A percentile compares a stretch with the other conserved stretches of the same genome.
These are phyloP conservation scores for Macquaria ambigua DNA, from an alignment of 2,113 vertebrate species.

Conservation along the genomic window DNA sequence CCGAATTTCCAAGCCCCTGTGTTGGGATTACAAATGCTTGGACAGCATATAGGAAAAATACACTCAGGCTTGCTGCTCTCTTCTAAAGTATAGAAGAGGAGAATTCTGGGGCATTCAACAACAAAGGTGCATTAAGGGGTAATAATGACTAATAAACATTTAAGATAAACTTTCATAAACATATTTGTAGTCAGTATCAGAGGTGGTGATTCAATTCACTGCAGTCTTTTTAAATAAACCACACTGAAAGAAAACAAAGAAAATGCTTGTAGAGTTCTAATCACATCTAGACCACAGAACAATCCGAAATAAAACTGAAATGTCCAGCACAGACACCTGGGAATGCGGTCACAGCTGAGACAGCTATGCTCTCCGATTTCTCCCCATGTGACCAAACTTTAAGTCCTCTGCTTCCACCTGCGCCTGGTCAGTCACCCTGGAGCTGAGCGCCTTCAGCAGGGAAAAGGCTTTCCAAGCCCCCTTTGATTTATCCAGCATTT, in stretches of 20 bases:
- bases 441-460: slow-evolving; percentile 69
- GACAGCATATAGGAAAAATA: slow-evolving; percentile 62
- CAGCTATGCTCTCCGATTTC: slow-evolving; percentile 46
- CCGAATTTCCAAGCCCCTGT: slow-evolving; percentile 61
- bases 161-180: neutral
- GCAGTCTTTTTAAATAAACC: slow-evolving; percentile 9
- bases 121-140: neutral
- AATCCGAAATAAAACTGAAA: slow-evolving; percentile 30
- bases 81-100: slow-evolving; percentile 11
- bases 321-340: slow-evolving; percentile 58
- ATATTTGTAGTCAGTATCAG: slow-evolving; percentile 19
- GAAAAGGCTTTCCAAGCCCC: slow-evolving; percentile 69
- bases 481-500: slow-evolving; percentile 96
- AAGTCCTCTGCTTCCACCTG: slow-evolving; percentile 85
- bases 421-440: slow-evolving; percentile 85
- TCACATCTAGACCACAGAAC: neutral
- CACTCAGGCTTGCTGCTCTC: slow-evolving; percentile 25
- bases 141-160: slow-evolving; percentile 1
- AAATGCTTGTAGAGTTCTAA: neutral
- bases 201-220: neutral
- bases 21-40: slow-evolving; percentile 68
- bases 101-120: neutral
- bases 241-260: neutral
- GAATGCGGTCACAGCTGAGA: slow-evolving; percentile 66
- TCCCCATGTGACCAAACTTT: slow-evolving; percentile 45